Evolutionary conservation across 2,797 vertebrate species (phyloP).

Genomic region (Sphenodon punctatus): DNA sequence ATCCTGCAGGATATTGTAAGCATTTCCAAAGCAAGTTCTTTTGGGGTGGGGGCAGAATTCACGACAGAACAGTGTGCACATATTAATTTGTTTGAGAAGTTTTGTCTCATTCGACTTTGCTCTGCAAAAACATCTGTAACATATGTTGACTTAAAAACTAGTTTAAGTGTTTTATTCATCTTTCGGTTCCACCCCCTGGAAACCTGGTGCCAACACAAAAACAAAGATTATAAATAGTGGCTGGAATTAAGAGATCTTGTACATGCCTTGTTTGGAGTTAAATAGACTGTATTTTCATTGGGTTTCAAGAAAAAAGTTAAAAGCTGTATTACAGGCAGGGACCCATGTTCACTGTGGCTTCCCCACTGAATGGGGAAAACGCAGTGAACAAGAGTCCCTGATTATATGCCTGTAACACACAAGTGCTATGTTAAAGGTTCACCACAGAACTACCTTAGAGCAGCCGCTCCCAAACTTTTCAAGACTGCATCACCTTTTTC

Average conservation of each 20-base stretch:
- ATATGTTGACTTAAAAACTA: conserved; percentile 43
- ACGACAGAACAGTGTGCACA: conserved; percentile 8
- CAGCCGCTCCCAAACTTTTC: too few relatives aligned
- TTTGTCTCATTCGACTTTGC: conserved; percentile 7
- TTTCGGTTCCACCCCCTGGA: conserved; percentile 39
- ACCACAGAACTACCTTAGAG: neutral
- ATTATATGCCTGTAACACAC: conserved; percentile 2
- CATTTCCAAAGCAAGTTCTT: conserved; percentile 22
- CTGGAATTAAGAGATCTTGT: conserved; percentile 26
- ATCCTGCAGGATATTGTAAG: conserved; percentile 33
- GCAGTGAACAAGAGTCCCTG: too few relatives aligned
- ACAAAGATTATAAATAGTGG: conserved; percentile 33
- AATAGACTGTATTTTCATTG: conserved; percentile 41
- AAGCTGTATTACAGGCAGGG: conserved; percentile 29
- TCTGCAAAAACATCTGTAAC: conserved; percentile 18
- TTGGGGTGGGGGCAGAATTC: neutral
- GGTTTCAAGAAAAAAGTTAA: conserved; percentile 37
- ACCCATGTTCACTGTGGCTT: too few relatives aligned
- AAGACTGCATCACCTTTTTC: too few relatives aligned
- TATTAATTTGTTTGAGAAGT: neutral
- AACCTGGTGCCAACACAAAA: conserved; percentile 26
- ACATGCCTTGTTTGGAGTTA: conserved; percentile 30
- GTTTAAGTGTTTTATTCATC: conserved; percentile 32
- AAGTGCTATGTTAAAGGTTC: conserved; percentile 11
- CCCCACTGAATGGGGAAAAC: too few relatives aligned